phyloP scores from a whole-genome alignment of 1,140 invertebrate genomes.

The Nautilus pompilius region DNA sequence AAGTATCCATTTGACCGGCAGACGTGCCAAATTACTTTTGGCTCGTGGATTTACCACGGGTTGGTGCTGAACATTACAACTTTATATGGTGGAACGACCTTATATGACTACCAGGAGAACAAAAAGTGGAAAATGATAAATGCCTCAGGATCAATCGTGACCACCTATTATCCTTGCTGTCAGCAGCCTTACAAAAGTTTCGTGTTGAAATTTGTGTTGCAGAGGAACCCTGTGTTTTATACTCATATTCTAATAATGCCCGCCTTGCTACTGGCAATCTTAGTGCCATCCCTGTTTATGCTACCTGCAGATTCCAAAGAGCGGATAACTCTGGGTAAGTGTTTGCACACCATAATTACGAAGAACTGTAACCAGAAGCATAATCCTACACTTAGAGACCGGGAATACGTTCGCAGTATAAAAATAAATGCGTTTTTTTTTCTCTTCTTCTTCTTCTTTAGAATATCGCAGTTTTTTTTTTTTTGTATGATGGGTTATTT shows the following conservation, averaged over 20 bases:
- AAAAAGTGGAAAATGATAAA: slow-evolving; percentile 95
- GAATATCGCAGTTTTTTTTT: too few relatives aligned
- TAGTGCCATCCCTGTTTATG: slow-evolving; percentile 96
- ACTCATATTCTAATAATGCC: slow-evolving; percentile 53
- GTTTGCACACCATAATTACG: too few relatives aligned
- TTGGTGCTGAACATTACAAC: slow-evolving; percentile 74
- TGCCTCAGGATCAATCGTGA: slow-evolving; percentile 21
- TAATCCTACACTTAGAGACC: too few relatives aligned
- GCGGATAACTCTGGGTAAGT: slow-evolving; percentile 96
- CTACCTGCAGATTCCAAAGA: slow-evolving; percentile 96
- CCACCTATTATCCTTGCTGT: slow-evolving; percentile 39
- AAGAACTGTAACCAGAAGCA: too few relatives aligned
- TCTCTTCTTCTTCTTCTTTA: too few relatives aligned
- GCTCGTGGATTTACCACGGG: slow-evolving; percentile 98
- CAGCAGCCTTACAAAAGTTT: slow-evolving; percentile 45
- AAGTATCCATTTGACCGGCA: slow-evolving; percentile 96
- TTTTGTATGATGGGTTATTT: too few relatives aligned
- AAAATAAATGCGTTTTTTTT: too few relatives aligned
- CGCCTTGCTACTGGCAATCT: slow-evolving; percentile 68
- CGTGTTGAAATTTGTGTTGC: slow-evolving; percentile 38
- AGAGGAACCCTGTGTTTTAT: slow-evolving; percentile 51
- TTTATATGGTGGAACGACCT: slow-evolving; percentile 11
- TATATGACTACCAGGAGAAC: slow-evolving; percentile 57
- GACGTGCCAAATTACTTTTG: slow-evolving; percentile 95
- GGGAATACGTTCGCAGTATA: too few relatives aligned